Conservation (phyloP, 2,888 invertebrate genomes). For the Orgyia antiqua region DNA sequence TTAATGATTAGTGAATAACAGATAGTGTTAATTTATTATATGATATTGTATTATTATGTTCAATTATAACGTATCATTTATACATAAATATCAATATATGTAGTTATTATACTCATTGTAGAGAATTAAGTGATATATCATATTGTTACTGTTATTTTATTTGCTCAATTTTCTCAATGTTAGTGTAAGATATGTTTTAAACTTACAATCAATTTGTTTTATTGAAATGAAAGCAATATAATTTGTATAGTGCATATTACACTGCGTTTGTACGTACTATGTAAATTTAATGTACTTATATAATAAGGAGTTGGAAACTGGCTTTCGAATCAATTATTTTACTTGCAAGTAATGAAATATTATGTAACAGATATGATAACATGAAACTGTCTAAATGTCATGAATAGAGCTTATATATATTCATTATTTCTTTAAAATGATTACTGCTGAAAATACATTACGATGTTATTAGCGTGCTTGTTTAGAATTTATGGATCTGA, state of each 20-base stretch:
- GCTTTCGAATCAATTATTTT: too few species aligned
- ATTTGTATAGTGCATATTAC: conserved; percentile 21
- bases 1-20: conserved; percentile 43
- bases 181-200: conserved; percentile 62
- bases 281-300: conserved; percentile 9
- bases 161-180: conserved; percentile 75
- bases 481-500: too few species aligned
- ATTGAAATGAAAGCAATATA: conserved; percentile 40
- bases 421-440: too few species aligned
- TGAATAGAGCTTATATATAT: too few species aligned
- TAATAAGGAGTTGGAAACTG: too few species aligned
- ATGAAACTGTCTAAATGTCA: too few species aligned
- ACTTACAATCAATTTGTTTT: conserved; percentile 52
- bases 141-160: conserved; percentile 74
- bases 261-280: conserved; percentile 12
- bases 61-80: conserved; percentile 47
- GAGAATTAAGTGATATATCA: conserved; percentile 55
- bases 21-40: conserved; percentile 46
- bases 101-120: conserved; percentile 60
- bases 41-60: conserved; percentile 29
- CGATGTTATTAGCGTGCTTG: too few species aligned
- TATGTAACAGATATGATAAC: too few species aligned
- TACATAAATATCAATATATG: conserved; percentile 43
- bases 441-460: too few species aligned
- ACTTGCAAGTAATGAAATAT: too few species aligned